A percentile compares a stretch with the other conserved stretches of the same genome.
Conservation (phyloP, 2,797 vertebrate genomes). For the Aythya fuligula region DNA sequence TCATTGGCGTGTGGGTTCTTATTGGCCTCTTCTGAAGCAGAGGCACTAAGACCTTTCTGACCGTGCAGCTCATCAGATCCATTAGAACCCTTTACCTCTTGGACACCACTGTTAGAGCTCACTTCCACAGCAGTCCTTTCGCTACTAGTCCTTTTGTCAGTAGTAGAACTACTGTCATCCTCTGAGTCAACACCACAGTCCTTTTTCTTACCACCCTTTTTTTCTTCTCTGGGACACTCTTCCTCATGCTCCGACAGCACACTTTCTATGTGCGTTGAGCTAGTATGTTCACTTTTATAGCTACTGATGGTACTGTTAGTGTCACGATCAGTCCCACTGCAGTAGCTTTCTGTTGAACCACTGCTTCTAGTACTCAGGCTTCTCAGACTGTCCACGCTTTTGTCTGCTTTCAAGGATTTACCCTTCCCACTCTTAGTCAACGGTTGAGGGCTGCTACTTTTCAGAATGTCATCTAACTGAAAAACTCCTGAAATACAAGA, state of each 20-base stretch:
- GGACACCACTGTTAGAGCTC: slow-evolving; percentile 39
- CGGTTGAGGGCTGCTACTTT: slow-evolving; percentile 78
- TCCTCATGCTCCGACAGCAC: slow-evolving; percentile 86
- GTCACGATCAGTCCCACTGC: slow-evolving; percentile 95
- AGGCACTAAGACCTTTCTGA: slow-evolving; percentile 80
- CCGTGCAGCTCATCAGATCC: slow-evolving; percentile 64
- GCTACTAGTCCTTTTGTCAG: slow-evolving; percentile 78
- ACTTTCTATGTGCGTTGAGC: slow-evolving; percentile 96
- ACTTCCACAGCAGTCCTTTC: slow-evolving; percentile 75
- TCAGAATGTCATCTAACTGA: slow-evolving; percentile 84
- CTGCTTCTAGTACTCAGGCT: slow-evolving; percentile 96
- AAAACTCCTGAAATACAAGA: slow-evolving; percentile 89
- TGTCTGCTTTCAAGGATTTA: slow-evolving; percentile 87
- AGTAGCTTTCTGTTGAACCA: slow-evolving; percentile 96
- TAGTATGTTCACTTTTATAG: slow-evolving; percentile 95
- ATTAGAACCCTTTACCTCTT: slow-evolving; percentile 65
- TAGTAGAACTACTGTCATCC: slow-evolving; percentile 71
- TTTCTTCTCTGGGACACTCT: slow-evolving; percentile 85
- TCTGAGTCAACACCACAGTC: slow-evolving; percentile 77
- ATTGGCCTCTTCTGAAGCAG: slow-evolving; percentile 94
- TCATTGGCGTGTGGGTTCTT: slow-evolving; percentile 98
- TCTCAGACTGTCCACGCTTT: slow-evolving; percentile 92
- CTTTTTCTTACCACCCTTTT: slow-evolving; percentile 66
- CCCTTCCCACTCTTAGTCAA: slow-evolving; percentile 77
- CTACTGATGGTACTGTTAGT: slow-evolving; percentile 97